Conservation (phyloP, 2,797 vertebrate genomes). For the Petrocephalus schoutedeni region DNA sequence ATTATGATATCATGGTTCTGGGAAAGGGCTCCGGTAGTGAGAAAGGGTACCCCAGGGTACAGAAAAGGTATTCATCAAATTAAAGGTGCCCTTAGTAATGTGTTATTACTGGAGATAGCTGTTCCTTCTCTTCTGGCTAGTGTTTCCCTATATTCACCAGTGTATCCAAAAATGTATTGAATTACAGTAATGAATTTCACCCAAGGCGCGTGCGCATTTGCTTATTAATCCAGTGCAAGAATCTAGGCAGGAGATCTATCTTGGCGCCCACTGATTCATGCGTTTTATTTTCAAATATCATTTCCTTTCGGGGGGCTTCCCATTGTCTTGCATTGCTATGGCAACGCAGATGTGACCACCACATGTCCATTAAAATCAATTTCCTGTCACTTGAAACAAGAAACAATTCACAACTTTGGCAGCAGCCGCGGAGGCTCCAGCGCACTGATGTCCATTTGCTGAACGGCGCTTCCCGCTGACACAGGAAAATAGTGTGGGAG, state of each 20-base stretch:
- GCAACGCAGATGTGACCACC: neutral
- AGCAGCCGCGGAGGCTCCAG: neutral
- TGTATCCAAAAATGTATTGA: neutral
- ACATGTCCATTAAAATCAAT: conserved; percentile 5
- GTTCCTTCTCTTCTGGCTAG: neutral
- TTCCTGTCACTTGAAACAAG: neutral
- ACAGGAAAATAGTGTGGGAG: neutral
- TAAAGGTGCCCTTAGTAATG: neutral
- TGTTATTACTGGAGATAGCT: neutral
- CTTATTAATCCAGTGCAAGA: neutral
- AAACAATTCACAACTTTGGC: conserved; percentile 10
- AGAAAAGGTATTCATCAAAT: neutral
- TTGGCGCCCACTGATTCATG: neutral
- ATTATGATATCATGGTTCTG: conserved; percentile 12
- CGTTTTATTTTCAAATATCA: neutral
- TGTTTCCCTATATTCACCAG: neutral
- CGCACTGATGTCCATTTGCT: neutral
- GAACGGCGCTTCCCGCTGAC: neutral
- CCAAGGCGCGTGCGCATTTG: neutral
- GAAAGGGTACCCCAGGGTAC: neutral
- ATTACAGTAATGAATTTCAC: neutral
- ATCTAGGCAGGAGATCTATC: neutral
- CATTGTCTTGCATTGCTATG: neutral
- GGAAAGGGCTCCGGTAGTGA: neutral
- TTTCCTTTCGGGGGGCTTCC: neutral